Percentiles rank a stretch among this genome's conserved stretches.
Evolutionary conservation across 2,797 vertebrate genomes (phyloP).

Genomic region (Mormyrops boulengeri): DNA sequence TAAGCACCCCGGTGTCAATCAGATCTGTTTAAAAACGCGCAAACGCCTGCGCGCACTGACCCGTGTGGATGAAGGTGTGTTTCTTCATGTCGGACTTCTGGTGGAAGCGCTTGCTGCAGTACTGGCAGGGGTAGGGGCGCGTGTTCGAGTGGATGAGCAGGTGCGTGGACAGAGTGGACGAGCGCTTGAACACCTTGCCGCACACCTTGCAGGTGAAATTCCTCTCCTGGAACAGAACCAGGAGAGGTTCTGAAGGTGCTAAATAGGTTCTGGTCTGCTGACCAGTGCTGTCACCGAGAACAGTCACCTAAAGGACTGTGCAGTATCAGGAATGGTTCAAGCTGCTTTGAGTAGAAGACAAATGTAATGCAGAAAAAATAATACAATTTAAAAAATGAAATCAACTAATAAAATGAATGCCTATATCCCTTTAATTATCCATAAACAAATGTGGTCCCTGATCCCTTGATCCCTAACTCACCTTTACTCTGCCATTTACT

Average conservation of each 20-base stretch:
- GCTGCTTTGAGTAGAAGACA: neutral
- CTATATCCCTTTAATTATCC: neutral
- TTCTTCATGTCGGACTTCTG: slow-evolving; percentile 78
- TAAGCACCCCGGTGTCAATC: neutral
- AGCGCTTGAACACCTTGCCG: slow-evolving; percentile 62
- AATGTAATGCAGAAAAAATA: neutral
- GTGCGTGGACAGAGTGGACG: slow-evolving; percentile 62
- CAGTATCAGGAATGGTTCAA: neutral
- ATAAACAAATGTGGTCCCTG: neutral
- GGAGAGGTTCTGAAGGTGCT: neutral
- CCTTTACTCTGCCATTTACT: slow-evolving; percentile 44
- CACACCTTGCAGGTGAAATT: slow-evolving; percentile 55
- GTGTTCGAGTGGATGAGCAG: slow-evolving; percentile 64
- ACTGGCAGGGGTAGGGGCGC: slow-evolving; percentile 59
- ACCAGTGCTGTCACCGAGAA: neutral
- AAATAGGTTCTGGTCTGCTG: too few species aligned
- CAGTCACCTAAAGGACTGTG: neutral
- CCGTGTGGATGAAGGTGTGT: slow-evolving; percentile 66
- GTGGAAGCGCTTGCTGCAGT: slow-evolving; percentile 63
- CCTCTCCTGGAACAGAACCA: slow-evolving; percentile 42
- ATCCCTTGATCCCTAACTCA: slow-evolving; percentile 25
- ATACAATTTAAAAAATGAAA: neutral
- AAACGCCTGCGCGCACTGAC: slow-evolving; percentile 15
- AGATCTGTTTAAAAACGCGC: neutral
- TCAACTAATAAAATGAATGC: neutral